These are phyloP conservation scores for Mizuhopecten yessoensis DNA, from an alignment of 1,140 invertebrate species.

Conservation along the genomic window DNA sequence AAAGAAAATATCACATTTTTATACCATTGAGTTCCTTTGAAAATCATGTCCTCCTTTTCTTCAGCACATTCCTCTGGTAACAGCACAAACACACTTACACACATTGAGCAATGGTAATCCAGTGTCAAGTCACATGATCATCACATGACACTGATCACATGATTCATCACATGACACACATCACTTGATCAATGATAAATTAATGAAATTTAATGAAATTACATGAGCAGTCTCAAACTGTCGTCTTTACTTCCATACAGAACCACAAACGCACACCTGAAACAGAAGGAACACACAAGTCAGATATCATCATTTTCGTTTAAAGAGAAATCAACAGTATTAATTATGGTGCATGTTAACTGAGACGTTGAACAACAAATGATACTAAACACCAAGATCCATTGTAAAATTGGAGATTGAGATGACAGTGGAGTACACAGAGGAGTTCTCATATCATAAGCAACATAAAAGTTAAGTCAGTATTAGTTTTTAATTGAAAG, in stretches of 20 bases:
- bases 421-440: too few species aligned
- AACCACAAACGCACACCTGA: conserved; percentile 69
- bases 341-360: too few species aligned
- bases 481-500: too few species aligned
- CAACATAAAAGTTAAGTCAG: too few species aligned
- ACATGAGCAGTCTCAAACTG: conserved; percentile 70
- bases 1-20: background rate
- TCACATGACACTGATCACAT: conserved; percentile 19
- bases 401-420: too few species aligned
- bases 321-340: background rate
- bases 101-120: background rate
- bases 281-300: conserved; percentile 42
- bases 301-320: background rate
- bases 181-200: background rate
- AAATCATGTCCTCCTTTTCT: too few species aligned
- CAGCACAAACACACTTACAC: background rate
- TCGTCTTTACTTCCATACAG: conserved; percentile 76
- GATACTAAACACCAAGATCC: too few species aligned
- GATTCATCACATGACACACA: background rate
- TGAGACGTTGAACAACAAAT: too few species aligned
- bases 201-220: background rate
- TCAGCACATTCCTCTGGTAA: background rate
- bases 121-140: background rate
- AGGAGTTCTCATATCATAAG: too few species aligned
- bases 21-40: too few species aligned